Conservation (phyloP, 2,888 invertebrate species). For the Andrena flavipes region DNA sequence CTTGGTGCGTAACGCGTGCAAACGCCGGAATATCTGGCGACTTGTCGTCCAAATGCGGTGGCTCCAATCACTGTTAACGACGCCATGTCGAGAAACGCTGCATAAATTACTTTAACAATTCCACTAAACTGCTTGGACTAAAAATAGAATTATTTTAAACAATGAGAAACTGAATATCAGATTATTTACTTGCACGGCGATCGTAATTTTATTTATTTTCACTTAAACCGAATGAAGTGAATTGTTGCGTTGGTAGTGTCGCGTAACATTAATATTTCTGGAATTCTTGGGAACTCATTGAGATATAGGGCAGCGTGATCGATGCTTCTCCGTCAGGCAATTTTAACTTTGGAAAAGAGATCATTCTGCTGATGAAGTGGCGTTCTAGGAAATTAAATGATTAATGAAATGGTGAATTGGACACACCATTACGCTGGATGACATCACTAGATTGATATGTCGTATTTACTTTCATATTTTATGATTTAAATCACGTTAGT, state of each 20-base stretch:
- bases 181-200: not conserved
- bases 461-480: not conserved
- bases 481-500: not conserved
- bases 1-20: not conserved
- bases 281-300: too few relatives aligned
- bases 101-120: not conserved
- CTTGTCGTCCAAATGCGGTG: not conserved
- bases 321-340: too few relatives aligned
- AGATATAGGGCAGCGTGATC: too few relatives aligned
- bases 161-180: not conserved
- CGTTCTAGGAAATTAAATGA: not conserved
- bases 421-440: not conserved
- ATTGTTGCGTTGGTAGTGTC: too few relatives aligned
- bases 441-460: not conserved
- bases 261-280: not conserved
- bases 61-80: not conserved
- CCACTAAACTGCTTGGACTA: not conserved
- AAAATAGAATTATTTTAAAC: not conserved
- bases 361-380: too few relatives aligned
- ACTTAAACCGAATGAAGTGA: not conserved
- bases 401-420: not conserved
- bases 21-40: not conserved
- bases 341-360: too few relatives aligned
- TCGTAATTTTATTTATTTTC: not conserved
- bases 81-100: conserved; percentile 2